Base-by-base conservation (phyloP, 2,888 invertebrate species). In the Apamea sordens region DNA sequence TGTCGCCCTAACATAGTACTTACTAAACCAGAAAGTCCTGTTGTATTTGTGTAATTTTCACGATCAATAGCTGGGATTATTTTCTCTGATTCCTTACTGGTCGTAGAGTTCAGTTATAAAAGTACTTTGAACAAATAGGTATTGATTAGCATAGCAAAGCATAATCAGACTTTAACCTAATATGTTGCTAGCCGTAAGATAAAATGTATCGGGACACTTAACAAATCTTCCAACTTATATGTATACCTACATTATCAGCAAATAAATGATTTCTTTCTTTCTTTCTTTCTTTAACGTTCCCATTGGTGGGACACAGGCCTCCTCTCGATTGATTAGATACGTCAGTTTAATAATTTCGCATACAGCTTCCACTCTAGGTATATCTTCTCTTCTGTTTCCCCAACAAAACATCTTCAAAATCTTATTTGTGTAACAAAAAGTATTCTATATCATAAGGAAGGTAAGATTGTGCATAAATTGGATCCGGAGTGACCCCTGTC, bases 381-480 rank as follows among this genome's bases (percentile, higher is more conserved):
- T 21, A 65, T 18, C 11, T 24, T 65, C 8, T 71, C 13, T 65
- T 28, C 18, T 15, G 13, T 50, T 50, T 41, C 63, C 7, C 41
- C 24, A 68, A 44, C 44, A 47, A 82, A 79, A 44, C 65, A 70
- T 41, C 41, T 72, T 61, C 32, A 61, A 74, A 75, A 70, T 50
- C 79, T 24, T 28, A 76, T 85, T 87, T 86, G 70, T 59, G 5
- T 70, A 36, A 64, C 70, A 72, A 71, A 76, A 76, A 81, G 84
- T 90, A 91, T 87, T 86, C 89, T 89, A 91, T 92, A 91, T 91
- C 86, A 74, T 86, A 89, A 89, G 86, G 88, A 90, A 90, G 92
- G 91, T 92, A 90, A 92, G 91, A 92, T 92, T 93, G 92, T 90
- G 87, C 89, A 88, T 85, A 92, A 93, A 93, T 93, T 92, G 89